phyloP scores from a whole-genome alignment of 2,888 invertebrate species.

The Sarcophaga subvicina region DNA sequence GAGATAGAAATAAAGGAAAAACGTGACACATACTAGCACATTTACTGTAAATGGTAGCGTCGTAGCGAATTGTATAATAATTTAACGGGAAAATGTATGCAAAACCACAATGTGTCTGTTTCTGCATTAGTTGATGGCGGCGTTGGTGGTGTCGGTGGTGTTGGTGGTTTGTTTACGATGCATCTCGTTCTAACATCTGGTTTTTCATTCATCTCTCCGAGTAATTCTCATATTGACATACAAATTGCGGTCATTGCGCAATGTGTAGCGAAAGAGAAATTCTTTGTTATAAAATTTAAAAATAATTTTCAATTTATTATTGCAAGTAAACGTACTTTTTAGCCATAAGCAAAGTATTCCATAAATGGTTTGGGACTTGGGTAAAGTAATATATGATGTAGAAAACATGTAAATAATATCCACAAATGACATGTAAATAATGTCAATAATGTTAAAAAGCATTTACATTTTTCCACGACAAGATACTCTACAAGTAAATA shows the following conservation, averaged over 20 bases:
- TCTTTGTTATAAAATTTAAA: not conserved
- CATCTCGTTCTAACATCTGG: constrained; percentile 72
- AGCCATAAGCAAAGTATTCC: not conserved
- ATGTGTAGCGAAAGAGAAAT: not conserved
- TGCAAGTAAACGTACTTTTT: constrained; percentile 6
- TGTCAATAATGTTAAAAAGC: no score
- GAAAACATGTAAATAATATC: no score
- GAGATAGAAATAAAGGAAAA: constrained; percentile 61
- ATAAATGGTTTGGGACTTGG: not conserved
- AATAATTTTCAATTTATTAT: constrained; percentile 19
- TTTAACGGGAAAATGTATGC: not conserved
- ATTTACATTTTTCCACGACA: no score
- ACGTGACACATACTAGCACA: constrained; percentile 32
- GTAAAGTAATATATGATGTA: not conserved
- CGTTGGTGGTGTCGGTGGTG: not conserved
- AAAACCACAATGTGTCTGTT: not conserved
- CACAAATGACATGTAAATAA: no score
- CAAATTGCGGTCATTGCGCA: constrained; percentile 47
- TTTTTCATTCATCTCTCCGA: not conserved
- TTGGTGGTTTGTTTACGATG: constrained; percentile 75
- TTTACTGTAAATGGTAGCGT: not conserved
- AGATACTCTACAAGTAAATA: no score
- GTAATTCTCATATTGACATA: not conserved
- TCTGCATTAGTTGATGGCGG: constrained; percentile 16
- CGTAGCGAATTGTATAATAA: not conserved